Base-by-base conservation (phyloP, 1,140 invertebrate genomes). In the Neodiprion fabricii region DNA sequence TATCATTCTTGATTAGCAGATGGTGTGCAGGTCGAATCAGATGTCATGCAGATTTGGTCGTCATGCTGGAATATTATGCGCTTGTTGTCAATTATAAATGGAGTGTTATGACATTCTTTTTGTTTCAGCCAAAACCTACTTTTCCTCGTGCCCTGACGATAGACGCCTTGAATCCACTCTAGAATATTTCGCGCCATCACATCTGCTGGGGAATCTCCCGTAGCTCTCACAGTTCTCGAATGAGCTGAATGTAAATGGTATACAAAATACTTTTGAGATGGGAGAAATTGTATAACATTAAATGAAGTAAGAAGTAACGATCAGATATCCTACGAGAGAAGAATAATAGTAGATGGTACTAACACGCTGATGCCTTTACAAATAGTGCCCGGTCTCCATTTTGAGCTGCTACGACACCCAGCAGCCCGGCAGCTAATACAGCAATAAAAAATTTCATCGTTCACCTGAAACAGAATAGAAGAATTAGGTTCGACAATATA, bases 171-270 rank as follows among this genome's bases (percentile, higher is more conserved):
- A 74, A 94, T 90, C 93, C 93, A 94, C 75, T 93, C 91, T 17
- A 94, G 88, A 77, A 94, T 92, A 83, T 93, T 92, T 81, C 90
- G 88, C 28, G 93, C 92, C 92, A 93, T 93, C 81, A 92, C 89
- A 82, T 94, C 92, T 53, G 91, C 90, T 21, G 82, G 75, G 23
- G 82, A 78, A 47, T 84, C 79, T 47, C 85, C 72, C 11, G 78
- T 12, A 7, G 81, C 81, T 79, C 85, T 78, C 67, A 74, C 77
- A 65, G 75, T 73, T 81, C 85, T 85, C 76, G 79, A 77, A 65
- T 75, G 80, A 71, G 70, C 86, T 87, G 74, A 71, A 71, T 71
- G 10, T 12, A 17, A 47, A 71, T 14, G 48, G 11, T 61, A 61
- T 7, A 61, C 53, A 61, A 17, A 61, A 61, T 61, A 61, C 53